Conservation (phyloP, 2,113 vertebrate genomes). For the Harpagus bidentatus region DNA sequence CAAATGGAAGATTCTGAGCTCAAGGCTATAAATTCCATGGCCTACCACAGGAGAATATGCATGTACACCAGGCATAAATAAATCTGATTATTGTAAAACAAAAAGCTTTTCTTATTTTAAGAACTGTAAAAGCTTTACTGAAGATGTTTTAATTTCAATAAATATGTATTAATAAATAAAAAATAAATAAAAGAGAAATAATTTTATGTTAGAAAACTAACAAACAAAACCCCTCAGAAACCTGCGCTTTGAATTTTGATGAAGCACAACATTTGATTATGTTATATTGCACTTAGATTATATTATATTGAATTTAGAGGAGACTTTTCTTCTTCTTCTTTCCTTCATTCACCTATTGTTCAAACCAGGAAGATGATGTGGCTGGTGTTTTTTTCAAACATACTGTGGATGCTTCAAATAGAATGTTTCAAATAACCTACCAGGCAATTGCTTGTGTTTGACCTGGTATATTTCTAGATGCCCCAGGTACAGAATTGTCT, state of each 20-base stretch:
- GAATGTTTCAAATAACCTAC: not conserved
- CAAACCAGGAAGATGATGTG: not conserved
- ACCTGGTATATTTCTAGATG: not conserved
- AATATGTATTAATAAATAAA: not conserved
- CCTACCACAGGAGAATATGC: not conserved
- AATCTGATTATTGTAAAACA: not conserved
- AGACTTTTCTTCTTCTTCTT: not conserved
- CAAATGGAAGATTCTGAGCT: not conserved
- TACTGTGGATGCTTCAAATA: not conserved
- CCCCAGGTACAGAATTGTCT: not conserved
- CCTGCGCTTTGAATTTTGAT: not conserved
- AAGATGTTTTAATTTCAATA: not conserved
- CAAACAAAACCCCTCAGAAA: not conserved
- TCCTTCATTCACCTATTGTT: not conserved
- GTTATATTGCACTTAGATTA: not conserved
- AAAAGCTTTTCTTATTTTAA: not conserved
- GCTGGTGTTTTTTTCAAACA: not conserved
- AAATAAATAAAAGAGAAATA: not conserved
- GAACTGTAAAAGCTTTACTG: not conserved
- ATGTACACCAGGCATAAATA: not conserved
- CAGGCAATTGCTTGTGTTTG: not conserved
- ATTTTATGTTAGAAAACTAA: not conserved
- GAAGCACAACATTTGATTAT: not conserved
- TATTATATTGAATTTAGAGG: not conserved
- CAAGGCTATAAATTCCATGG: not conserved